Conservation (phyloP, 2,888 invertebrate species). For the Ephialtes manifestator region DNA sequence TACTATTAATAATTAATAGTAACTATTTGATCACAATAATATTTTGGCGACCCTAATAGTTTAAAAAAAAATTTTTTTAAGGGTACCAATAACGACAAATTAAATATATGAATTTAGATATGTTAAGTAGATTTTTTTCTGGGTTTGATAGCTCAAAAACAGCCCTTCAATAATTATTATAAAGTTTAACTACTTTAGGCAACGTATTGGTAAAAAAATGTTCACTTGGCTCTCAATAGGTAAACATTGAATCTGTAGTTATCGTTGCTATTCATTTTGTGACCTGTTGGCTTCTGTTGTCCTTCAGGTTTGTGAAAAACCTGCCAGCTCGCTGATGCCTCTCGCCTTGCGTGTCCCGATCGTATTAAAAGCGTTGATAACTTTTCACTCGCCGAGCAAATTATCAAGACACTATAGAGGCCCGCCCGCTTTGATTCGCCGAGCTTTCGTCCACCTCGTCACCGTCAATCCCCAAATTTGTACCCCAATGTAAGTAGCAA, state of each 20-base stretch:
- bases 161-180: no score
- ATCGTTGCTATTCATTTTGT: constrained; percentile 20
- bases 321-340: constrained; percentile 42
- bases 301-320: constrained; percentile 49
- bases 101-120: no score
- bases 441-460: constrained; percentile 52
- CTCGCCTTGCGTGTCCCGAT: constrained; percentile 45
- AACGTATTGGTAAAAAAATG: not conserved
- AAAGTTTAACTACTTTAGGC: no score
- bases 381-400: constrained; percentile 53
- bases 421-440: constrained; percentile 58
- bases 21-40: no score
- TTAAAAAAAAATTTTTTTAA: no score
- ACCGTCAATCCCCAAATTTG: constrained; percentile 55
- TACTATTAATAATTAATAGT: no score
- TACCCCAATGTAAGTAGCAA: constrained; percentile 49
- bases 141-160: no score
- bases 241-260: not conserved
- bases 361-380: constrained; percentile 63
- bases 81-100: no score
- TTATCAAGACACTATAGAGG: constrained; percentile 62
- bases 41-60: no score
- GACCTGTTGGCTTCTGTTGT: constrained; percentile 47
- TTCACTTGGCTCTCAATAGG: not conserved
- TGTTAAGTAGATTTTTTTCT: no score